Conservation (phyloP, 2,888 invertebrate genomes). For the Elmis aenea region DNA sequence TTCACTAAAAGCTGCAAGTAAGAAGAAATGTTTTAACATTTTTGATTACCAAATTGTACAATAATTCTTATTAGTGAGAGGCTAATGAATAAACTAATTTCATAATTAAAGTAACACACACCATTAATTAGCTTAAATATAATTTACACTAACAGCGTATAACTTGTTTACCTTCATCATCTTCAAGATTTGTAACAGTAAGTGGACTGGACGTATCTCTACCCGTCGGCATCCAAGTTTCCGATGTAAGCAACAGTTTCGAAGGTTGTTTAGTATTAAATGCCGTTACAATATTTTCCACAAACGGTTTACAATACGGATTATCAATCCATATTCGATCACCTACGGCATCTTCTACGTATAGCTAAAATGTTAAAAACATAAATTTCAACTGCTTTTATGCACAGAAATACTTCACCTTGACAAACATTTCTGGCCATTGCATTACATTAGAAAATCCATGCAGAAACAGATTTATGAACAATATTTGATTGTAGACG, state of each 20-base stretch:
- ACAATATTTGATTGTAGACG: conserved; percentile 72
- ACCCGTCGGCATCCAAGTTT: conserved; percentile 52
- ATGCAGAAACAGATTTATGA: conserved; percentile 77
- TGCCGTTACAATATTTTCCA: conserved; percentile 84
- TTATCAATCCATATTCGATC: conserved; percentile 94
- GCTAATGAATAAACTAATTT: too few species aligned
- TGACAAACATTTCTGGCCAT: conserved; percentile 91
- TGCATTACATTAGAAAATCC: conserved; percentile 76
- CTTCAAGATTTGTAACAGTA: conserved; percentile 53
- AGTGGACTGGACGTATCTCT: conserved; percentile 45
- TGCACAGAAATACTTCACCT: conserved; percentile 50
- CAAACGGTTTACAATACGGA: conserved; percentile 83
- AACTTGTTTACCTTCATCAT: conserved; percentile 52
- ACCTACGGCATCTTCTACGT: conserved; percentile 90
- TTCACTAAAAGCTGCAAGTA: conserved; percentile 43
- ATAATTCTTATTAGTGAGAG: too few species aligned
- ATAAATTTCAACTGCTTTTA: conserved; percentile 9
- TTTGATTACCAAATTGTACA: too few species aligned
- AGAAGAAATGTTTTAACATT: too few species aligned
- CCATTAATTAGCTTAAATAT: too few species aligned
- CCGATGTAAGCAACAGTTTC: conserved; percentile 61
- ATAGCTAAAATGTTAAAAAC: conserved; percentile 56
- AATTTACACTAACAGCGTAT: conserved; percentile 3
- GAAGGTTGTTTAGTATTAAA: conserved; percentile 78
- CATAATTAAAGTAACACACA: too few species aligned